These are phyloP conservation scores for Alcis repandata DNA, from an alignment of 2,888 invertebrate species.

Conservation along the genomic window DNA sequence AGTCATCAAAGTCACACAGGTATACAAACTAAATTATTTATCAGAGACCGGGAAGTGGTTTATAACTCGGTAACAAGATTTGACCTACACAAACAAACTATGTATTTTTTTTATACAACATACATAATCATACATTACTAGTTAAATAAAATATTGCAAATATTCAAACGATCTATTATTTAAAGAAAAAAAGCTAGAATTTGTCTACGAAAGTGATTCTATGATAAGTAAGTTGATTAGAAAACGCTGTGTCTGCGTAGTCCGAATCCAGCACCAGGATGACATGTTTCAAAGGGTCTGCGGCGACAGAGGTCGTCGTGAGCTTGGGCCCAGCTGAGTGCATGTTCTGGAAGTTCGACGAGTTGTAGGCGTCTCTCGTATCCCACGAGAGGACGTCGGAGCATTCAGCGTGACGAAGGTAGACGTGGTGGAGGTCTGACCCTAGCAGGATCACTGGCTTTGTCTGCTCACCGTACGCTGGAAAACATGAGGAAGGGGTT, in stretches of 20 bases:
- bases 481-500: not conserved
- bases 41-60: too few relatives aligned
- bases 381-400: conserved; percentile 88
- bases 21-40: too few relatives aligned
- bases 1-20: too few relatives aligned
- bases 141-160: too few relatives aligned
- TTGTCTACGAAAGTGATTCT: conserved; percentile 66
- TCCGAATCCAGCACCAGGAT: conserved; percentile 88
- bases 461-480: conserved; percentile 67
- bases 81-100: too few relatives aligned
- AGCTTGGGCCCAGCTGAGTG: conserved; percentile 82
- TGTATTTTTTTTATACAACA: too few relatives aligned
- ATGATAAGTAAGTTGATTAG: conserved; percentile 70
- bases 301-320: conserved; percentile 85
- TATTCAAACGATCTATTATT: not conserved
- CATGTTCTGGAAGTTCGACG: conserved; percentile 77
- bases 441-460: conserved; percentile 68
- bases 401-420: conserved; percentile 85
- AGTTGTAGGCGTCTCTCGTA: conserved; percentile 72
- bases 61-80: too few relatives aligned
- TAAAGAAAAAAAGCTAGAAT: conserved; percentile 2
- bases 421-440: conserved; percentile 63
- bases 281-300: conserved; percentile 80
- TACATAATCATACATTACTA: too few relatives aligned
- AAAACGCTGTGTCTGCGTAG: conserved; percentile 86